These are phyloP conservation scores for Crematogaster levior DNA, from an alignment of 2,888 invertebrate genomes.

Conservation along the genomic window DNA sequence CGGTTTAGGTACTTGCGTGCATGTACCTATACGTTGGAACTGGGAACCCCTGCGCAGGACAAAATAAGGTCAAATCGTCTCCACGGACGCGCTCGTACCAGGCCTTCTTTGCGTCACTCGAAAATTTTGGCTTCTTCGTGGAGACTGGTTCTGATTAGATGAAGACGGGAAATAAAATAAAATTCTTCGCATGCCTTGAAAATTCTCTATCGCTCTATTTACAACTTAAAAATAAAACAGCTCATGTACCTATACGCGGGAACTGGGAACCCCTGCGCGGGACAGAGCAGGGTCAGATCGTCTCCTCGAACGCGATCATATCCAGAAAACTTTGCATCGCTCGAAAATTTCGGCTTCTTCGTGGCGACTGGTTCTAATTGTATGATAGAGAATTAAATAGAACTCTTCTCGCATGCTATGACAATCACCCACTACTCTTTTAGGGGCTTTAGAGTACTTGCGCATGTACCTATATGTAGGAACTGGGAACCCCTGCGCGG, in stretches of 20 bases:
- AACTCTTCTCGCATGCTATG: not conserved
- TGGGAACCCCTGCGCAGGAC: conserved; percentile 91
- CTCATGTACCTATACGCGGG: conserved; percentile 87
- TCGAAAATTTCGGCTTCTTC: conserved; percentile 90
- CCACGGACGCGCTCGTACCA: conserved; percentile 89
- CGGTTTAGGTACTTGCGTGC: conserved; percentile 7
- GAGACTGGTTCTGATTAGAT: conserved; percentile 68
- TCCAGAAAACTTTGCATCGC: conserved; percentile 89
- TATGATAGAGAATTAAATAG: conserved; percentile 50
- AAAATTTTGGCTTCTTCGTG: conserved; percentile 88
- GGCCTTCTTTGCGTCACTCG: conserved; percentile 89
- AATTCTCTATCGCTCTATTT: conserved; percentile 10
- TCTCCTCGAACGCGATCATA: conserved; percentile 89
- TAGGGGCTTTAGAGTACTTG: conserved; percentile 56
- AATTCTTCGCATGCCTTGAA: conserved; percentile 26
- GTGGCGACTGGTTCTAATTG: conserved; percentile 87
- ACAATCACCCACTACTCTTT: not conserved
- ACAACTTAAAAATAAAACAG: conserved; percentile 44
- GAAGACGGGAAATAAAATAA: conserved; percentile 42
- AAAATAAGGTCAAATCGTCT: conserved; percentile 89
- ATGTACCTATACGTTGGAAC: conserved; percentile 88
- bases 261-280: conserved; percentile 90
- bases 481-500: conserved; percentile 91
- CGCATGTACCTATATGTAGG: conserved; percentile 87
- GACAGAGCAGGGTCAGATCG: conserved; percentile 90